These are phyloP conservation scores for Ceraclea dissimilis DNA, from an alignment of 2,888 invertebrate species.

Conservation along the genomic window DNA sequence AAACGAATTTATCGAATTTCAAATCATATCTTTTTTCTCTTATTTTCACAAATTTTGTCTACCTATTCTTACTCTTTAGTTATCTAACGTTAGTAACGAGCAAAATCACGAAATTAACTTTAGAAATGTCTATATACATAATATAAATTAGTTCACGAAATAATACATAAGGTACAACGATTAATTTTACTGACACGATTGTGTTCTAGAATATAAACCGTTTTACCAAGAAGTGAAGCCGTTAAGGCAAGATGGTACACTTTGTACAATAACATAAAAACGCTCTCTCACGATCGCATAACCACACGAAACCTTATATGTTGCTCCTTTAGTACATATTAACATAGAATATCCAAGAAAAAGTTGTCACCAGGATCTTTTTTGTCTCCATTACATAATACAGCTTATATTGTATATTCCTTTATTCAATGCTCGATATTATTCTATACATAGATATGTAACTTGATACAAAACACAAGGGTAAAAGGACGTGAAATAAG, in stretches of 20 bases:
- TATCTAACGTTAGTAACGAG: too few species aligned
- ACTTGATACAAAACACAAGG: constrained; percentile 17
- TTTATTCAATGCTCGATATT: too few species aligned
- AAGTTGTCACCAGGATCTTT: constrained; percentile 17
- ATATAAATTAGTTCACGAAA: too few species aligned
- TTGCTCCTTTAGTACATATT: constrained; percentile 6
- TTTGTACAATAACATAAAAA: constrained; percentile 1
- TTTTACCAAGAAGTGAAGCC: constrained; percentile 10
- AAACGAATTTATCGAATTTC: constrained; percentile 25
- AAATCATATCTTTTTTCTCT: constrained; percentile 15
- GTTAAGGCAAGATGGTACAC: constrained; percentile 9
- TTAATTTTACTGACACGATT: constrained; percentile 13
- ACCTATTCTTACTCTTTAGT: neutral
- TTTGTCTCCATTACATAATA: constrained; percentile 9
- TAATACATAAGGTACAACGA: neutral
- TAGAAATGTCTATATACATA: too few species aligned
- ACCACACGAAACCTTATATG: constrained; percentile 22
- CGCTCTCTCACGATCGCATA: neutral
- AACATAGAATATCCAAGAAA: constrained; percentile 12
- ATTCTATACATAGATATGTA: constrained; percentile 11
- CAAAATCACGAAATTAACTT: too few species aligned
- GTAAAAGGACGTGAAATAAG: constrained; percentile 18
- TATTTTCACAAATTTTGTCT: neutral
- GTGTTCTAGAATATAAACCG: neutral
- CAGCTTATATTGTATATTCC: too few species aligned